Base-by-base conservation (phyloP, 2,797 vertebrate genomes). In the Malurus splendens region DNA sequence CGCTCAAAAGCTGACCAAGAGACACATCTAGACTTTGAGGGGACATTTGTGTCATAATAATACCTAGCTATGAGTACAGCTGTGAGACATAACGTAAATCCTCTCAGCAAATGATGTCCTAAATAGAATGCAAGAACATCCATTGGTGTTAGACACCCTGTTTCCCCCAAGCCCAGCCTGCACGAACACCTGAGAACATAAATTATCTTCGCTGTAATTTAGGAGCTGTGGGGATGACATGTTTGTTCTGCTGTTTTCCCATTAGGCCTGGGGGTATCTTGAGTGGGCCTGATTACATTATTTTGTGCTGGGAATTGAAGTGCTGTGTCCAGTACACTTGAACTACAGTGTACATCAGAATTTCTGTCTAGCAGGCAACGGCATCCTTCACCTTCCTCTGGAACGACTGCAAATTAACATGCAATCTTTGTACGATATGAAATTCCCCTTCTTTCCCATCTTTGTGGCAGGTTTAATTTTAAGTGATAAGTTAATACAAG, bases 61-160 rank as follows among this genome's bases (percentile, higher is more conserved):
- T n/a, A 33, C 15, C 17, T 42, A 28, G 22, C 30, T 82, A 6
- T 33, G 15, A n/a, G 55, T 24, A 41, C 24, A 64, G 39, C 7
- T 54, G 45, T 45, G 41, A 62, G 25, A 28, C 7, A 27, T 22
- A 44, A 33, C 44, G 38, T 3, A 39, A 14, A 44, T 33, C 17
- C 8, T 66, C 8, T 16, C 50, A 71, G 54, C 36, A 61, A 88
- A 45, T n/a, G 5, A 36, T n/a, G 30, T 30, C 39, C 68, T 45
- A 33, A 84, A 30, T 15, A 72, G 44, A 61, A 51, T 12, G n/a
- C 18, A 65, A 65, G 28, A 64, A 59, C 24, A 79, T 59, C 24
- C 27, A 7, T 15, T 0, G 0, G 7, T 41, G 36, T 62, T 38
- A 61, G 44, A 65, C 2, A 5, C 10, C 15, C 18, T 23, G 7